phyloP scores from a whole-genome alignment of 1,140 invertebrate genomes.

The Triops longicaudatus region DNA sequence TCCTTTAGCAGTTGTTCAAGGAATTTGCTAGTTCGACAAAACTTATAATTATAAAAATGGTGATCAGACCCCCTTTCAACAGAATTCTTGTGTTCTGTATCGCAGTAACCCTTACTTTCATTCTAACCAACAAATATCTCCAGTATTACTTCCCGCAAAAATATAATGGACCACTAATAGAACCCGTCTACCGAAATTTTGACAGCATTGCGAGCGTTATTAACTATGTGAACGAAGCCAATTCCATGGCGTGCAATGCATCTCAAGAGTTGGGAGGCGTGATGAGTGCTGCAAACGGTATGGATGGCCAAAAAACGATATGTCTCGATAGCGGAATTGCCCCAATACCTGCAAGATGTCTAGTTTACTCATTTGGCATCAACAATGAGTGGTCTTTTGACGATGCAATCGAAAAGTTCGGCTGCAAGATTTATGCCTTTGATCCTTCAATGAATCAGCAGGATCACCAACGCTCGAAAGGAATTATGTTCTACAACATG shows the following conservation, averaged over 20 bases:
- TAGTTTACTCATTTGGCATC: conserved; percentile 32
- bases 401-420: conserved; percentile 31
- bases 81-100: neutral
- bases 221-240: neutral
- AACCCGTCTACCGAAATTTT: neutral
- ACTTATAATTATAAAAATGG: neutral
- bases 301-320: conserved; percentile 24
- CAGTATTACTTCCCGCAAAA: neutral
- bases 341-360: conserved; percentile 28
- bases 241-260: conserved; percentile 18
- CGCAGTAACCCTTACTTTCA: neutral
- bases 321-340: conserved; percentile 26
- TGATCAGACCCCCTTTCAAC: neutral
- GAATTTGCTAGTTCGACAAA: neutral
- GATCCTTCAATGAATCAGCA: conserved; percentile 32
- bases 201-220: neutral
- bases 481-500: conserved; percentile 23
- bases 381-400: conserved; percentile 36
- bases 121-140: neutral
- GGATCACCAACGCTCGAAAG: neutral
- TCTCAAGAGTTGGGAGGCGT: neutral
- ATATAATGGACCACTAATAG: neutral
- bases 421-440: conserved; percentile 34
- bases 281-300: neutral
- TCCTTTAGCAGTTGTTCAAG: too few relatives aligned